These are phyloP conservation scores for Salmo trutta DNA, from an alignment of 2,797 vertebrate species.

Conservation along the genomic window DNA sequence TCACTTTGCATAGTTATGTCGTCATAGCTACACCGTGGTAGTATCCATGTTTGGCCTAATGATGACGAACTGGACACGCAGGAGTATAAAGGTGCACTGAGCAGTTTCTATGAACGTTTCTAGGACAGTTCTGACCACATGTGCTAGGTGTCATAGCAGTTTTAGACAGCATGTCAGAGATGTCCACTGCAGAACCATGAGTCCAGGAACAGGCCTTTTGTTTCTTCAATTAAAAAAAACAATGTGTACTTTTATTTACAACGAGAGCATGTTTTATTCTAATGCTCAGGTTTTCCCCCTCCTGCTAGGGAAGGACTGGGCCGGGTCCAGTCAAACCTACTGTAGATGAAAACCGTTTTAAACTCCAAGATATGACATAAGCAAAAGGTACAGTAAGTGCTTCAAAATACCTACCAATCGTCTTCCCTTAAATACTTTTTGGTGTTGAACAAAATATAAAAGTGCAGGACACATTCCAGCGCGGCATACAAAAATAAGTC, in stretches of 20 bases:
- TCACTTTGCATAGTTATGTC: constrained; percentile 54
- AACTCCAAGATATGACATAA: constrained; percentile 6
- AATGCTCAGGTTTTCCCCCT: background rate
- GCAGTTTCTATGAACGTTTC: background rate
- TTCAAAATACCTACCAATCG: background rate
- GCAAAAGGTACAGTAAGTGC: constrained; percentile 22
- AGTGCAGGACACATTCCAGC: constrained; percentile 90
- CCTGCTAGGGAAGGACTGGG: no score
- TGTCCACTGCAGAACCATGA: background rate
- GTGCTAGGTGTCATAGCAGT: background rate
- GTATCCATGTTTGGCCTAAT: background rate
- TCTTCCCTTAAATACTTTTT: constrained; percentile 17
- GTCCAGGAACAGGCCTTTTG: background rate
- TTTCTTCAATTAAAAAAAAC: background rate
- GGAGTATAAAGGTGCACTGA: background rate
- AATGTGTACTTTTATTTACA: background rate
- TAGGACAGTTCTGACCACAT: background rate
- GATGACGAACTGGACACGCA: constrained; percentile 4
- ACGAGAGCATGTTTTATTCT: background rate
- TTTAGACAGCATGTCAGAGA: background rate
- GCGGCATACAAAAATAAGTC: constrained; percentile 72
- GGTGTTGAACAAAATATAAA: constrained; percentile 83
- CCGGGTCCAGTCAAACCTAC: no score
- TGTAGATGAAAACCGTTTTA: no score
- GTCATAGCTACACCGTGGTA: constrained; percentile 7